Evolutionary conservation across 2,113 vertebrate species (phyloP).

Genomic region (Toxotes jaculatrix): DNA sequence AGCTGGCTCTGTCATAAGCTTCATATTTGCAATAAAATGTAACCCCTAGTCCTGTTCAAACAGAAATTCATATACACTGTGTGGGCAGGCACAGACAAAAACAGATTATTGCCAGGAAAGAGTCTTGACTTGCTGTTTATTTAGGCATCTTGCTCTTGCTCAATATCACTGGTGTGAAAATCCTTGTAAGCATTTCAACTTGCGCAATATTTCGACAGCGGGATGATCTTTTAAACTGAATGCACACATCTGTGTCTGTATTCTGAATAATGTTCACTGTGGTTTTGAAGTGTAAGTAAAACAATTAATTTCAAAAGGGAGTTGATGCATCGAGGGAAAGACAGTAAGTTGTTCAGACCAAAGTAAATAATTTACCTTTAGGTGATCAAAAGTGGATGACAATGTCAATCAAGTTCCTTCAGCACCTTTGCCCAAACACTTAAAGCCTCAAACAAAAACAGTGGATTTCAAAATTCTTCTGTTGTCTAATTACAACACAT

Average conservation of each 20-base stretch:
- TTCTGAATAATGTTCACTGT: background rate
- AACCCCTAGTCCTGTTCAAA: background rate
- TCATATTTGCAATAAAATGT: conserved; percentile 30
- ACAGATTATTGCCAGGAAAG: conserved; percentile 19
- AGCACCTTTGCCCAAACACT: background rate
- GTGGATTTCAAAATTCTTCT: background rate
- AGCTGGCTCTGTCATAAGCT: background rate
- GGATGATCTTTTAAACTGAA: background rate
- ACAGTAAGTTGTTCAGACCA: background rate
- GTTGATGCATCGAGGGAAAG: background rate
- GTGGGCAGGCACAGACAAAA: conserved; percentile 13
- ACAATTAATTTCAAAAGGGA: background rate
- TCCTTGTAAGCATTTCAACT: background rate
- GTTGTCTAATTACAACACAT: background rate
- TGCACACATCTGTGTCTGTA: too few species aligned
- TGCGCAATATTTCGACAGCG: background rate
- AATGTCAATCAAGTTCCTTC: background rate
- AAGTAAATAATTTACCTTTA: background rate
- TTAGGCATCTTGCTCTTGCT: conserved; percentile 33
- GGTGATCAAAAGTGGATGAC: background rate
- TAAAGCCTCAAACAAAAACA: background rate
- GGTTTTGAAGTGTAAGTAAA: background rate
- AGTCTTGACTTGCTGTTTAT: conserved; percentile 53
- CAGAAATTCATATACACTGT: conserved; percentile 16
- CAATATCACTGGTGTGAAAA: conserved; percentile 18